Percentiles rank a stretch among this genome's conserved stretches.
Conservation (phyloP, 2,888 invertebrate genomes). For the Spialia ferax region DNA sequence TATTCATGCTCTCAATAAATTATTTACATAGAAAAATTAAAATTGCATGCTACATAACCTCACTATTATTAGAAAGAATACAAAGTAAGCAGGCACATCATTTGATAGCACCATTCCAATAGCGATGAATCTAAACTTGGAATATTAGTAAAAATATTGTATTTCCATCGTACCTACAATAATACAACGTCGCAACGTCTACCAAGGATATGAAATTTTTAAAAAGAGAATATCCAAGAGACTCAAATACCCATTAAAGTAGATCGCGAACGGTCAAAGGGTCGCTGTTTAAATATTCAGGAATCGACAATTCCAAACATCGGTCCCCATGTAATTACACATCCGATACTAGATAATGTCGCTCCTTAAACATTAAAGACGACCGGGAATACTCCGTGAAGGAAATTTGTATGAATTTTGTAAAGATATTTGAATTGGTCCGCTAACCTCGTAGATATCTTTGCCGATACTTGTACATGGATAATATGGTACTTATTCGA, state of each 20-base stretch:
- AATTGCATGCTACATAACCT: too few relatives aligned
- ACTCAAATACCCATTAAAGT: slow-evolving; percentile 26
- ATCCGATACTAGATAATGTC: slow-evolving; percentile 60
- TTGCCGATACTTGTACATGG: too few relatives aligned
- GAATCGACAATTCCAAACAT: slow-evolving; percentile 56
- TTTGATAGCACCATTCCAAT: too few relatives aligned
- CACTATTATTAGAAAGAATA: too few relatives aligned
- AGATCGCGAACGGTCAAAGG: slow-evolving; percentile 42
- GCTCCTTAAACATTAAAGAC: slow-evolving; percentile 68
- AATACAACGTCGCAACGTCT: not conserved
- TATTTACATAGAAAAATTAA: too few relatives aligned
- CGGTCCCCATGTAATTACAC: slow-evolving; percentile 65
- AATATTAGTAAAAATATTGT: too few relatives aligned
- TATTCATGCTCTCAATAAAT: too few relatives aligned
- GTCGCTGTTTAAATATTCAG: slow-evolving; percentile 62
- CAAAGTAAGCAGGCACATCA: too few relatives aligned
- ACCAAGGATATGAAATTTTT: not conserved
- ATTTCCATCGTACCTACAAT: too few relatives aligned
- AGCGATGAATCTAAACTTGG: too few relatives aligned
- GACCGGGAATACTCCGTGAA: slow-evolving; percentile 50
- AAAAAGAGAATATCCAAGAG: not conserved
- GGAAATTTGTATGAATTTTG: slow-evolving; percentile 30
- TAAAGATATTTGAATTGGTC: slow-evolving; percentile 19
- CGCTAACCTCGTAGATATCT: not conserved
- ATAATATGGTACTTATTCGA: too few relatives aligned